phyloP scores from a whole-genome alignment of 2,888 invertebrate genomes.

The Cheilosia pagana region DNA sequence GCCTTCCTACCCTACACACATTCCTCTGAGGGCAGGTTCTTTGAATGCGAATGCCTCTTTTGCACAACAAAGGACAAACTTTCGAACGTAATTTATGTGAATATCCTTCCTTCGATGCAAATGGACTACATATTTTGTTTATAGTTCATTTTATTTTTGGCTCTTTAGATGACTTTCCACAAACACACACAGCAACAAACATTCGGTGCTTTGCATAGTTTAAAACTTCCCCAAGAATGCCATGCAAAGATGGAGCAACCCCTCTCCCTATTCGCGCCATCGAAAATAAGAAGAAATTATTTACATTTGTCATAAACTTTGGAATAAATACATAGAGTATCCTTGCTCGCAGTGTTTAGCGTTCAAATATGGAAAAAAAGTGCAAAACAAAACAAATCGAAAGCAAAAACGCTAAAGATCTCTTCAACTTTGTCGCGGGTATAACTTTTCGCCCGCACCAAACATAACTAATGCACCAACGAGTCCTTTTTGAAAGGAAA shows the following conservation, averaged over 20 bases:
- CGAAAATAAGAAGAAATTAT: constrained; percentile 37
- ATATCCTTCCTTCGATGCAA: constrained; percentile 63
- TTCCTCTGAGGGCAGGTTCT: constrained; percentile 14
- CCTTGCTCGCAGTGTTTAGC: constrained; percentile 24
- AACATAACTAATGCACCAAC: background rate
- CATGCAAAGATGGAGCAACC: constrained; percentile 22
- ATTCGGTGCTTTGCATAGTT: constrained; percentile 34
- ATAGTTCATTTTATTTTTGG: constrained; percentile 60
- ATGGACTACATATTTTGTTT: constrained; percentile 58
- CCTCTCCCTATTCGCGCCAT: constrained; percentile 1
- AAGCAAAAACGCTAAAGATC: constrained; percentile 27
- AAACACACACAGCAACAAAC: background rate
- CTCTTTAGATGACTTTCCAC: constrained; percentile 14
- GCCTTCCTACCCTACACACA: background rate
- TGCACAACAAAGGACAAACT: constrained; percentile 55
- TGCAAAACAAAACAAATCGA: no score
- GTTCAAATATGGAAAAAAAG: constrained; percentile 9
- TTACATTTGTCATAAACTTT: constrained; percentile 61
- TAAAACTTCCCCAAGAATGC: constrained; percentile 24
- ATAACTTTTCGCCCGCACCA: constrained; percentile 30
- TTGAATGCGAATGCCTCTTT: constrained; percentile 14
- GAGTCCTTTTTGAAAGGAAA: constrained; percentile 17
- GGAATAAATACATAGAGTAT: constrained; percentile 46
- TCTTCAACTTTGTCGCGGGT: constrained; percentile 35
- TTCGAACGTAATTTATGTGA: constrained; percentile 68